phyloP scores from a whole-genome alignment of 1,140 invertebrate species.

The Megalonaias nervosa region DNA sequence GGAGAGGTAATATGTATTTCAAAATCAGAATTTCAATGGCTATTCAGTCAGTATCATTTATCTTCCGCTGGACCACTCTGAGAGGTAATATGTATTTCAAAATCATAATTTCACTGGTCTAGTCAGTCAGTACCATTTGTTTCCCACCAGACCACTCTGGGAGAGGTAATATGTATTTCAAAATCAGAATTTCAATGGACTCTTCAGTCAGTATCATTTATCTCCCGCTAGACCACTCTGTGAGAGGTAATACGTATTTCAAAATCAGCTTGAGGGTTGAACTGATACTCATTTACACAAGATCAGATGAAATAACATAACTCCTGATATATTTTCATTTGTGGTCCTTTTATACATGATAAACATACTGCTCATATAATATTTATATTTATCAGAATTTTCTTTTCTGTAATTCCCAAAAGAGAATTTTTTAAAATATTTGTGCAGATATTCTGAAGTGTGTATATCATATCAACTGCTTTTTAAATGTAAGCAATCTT shows the following conservation, averaged over 20 bases:
- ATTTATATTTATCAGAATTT: too few relatives aligned
- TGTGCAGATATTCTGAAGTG: too few relatives aligned
- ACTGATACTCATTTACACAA: neutral
- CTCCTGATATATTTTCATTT: neutral
- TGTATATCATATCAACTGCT: too few relatives aligned
- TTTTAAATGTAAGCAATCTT: too few relatives aligned
- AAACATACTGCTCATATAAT: neutral
- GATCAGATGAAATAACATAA: too few relatives aligned
- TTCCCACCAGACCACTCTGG: too few relatives aligned
- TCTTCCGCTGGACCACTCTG: too few relatives aligned
- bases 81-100: neutral
- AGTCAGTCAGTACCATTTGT: neutral
- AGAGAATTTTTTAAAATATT: too few relatives aligned
- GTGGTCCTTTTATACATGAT: neutral
- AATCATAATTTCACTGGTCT: neutral
- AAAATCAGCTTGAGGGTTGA: neutral
- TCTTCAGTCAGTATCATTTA: neutral
- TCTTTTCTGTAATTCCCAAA: too few relatives aligned
- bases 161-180: neutral
- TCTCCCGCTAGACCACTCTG: too few relatives aligned
- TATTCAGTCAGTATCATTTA: neutral
- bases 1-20: slow-evolving; percentile 18
- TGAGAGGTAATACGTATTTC: too few relatives aligned
- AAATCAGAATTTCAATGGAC: neutral
- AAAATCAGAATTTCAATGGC: neutral